Base-by-base conservation (phyloP, 2,113 vertebrate genomes). In the Strix aluco region DNA sequence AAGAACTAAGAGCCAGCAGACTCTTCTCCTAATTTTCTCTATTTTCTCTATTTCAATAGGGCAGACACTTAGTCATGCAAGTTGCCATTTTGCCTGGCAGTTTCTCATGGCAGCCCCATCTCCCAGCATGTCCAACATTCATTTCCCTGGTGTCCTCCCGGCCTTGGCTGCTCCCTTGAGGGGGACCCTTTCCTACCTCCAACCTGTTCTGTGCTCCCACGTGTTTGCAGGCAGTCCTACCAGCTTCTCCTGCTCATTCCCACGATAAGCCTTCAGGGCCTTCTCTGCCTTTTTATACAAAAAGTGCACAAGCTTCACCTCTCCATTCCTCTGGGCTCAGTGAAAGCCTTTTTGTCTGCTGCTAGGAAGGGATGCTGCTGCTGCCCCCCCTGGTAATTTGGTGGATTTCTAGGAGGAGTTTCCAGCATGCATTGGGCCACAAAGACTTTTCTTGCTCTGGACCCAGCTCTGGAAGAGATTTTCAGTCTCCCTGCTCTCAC, bases 21-120 rank as follows among this genome's bases (percentile, higher is more conserved):
- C 40, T 62, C 34, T 13, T 52, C 62, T 67, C 21, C 15, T 32
- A 4, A 26, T 55, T 55, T 72, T 91, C 78, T 62, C 7, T 0
- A 3, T 73, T 77, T 93, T 62, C n/a, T 63, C 29, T 22, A 0
- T 55, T 66, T 88, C 46, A 34, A 1, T 20, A 46, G 6, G 7
- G 13, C 55, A 72, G 8, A 40, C 6, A 11, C 11, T 79, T 12
- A 7, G 26, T 16, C 0, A 0, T 63, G 32, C 49, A 65, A 44
- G 13, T 49, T 66, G 30, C 27, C 16, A 11, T 75, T 83, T 72
- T 67, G 46, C 26, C 62, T 42, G 59, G 25, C 5, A 25, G 6
- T 77, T 84, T 70, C 54, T 66, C 6, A 2, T 27, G 30, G 62
- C 34, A 75, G 46, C 26, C 57, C 16, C 40, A 9, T 27, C 25